Evolutionary conservation across 2,113 vertebrate genomes (phyloP), one percentile per base, ranked within the genome.

Genomic region (Neotoma lepida): DNA sequence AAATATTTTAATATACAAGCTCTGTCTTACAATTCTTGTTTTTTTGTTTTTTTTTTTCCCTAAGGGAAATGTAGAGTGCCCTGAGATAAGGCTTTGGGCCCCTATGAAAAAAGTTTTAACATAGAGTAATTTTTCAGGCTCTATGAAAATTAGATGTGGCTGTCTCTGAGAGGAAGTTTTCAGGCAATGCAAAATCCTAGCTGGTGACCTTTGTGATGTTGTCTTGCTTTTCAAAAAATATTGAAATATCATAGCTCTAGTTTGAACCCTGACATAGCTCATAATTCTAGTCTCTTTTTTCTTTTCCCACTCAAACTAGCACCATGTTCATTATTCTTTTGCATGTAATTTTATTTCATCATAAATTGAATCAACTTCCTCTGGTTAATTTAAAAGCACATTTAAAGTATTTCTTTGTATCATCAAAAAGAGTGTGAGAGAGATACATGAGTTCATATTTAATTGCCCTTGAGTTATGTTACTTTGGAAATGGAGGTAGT

Each of bases 131-230:
- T 73, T 86, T 97, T 94, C 15, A 91, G 71, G 12, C 70, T 91
- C 97, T 84, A 86, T 35, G 71, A 93, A 96, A 74, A 93, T 94
- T 82, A 78, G 20, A 74, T 91, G 85, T 64, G 66, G 24, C 5
- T 96, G 0, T 86, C 5, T 77, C 66, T 0, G 28, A 91, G 90
- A 20, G 90, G 70, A 3, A 78, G 3, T 41, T 86, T 88, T 51
- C n/a, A 70, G 54, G 33, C 90, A 80, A 84, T 78, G 33, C 6
- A 91, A 78, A 82, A 39, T 49, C 44, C 70, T 80, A 71, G 49
- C 33, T 94, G 74, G 58, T 85, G 66, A 51, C 3, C 33, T 66
- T 90, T 86, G 18, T 82, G 66, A 46, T 89, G 7, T 66, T 30
- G 56, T 88, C 74, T 80, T 95, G n/a, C 39, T 95, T 49, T 91